Percentiles rank a stretch among this genome's conserved stretches.
Evolutionary conservation across 1,140 invertebrate genomes (phyloP).

Genomic region (Bombus superbus): DNA sequence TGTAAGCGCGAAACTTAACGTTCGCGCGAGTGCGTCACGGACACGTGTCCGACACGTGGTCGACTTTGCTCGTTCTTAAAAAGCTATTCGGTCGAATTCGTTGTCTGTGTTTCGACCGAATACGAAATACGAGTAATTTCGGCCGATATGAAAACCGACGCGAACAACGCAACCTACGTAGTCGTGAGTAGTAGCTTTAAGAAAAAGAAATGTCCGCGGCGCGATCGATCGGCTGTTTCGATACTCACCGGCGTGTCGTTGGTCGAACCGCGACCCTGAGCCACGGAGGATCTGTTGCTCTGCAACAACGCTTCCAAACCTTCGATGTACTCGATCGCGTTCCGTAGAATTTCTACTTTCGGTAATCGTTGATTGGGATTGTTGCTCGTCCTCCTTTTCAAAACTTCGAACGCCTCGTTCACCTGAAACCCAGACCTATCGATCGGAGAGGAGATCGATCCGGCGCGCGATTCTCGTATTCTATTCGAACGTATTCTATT

Average conservation of each 20-base stretch:
- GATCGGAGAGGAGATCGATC: background rate
- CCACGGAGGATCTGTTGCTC: constrained; percentile 77
- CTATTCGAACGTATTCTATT: too few species aligned
- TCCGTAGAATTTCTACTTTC: constrained; percentile 98
- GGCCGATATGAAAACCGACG: too few species aligned
- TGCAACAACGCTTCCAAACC: constrained; percentile 94
- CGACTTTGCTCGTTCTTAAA: background rate
- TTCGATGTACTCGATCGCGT: constrained; percentile 99
- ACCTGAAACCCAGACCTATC: constrained; percentile 85
- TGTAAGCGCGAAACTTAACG: background rate
- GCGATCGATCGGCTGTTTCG: too few species aligned
- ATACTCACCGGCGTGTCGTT: constrained; percentile 74
- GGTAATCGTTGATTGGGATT: constrained; percentile 97
- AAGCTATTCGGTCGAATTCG: background rate
- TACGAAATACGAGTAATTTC: too few species aligned
- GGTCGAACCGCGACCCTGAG: constrained; percentile 73
- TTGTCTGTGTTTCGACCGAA: background rate
- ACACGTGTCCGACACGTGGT: constrained; percentile 26
- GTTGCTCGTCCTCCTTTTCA: constrained; percentile 95
- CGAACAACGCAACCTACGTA: too few species aligned
- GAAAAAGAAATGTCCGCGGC: too few species aligned
- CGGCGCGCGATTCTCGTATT: too few species aligned
- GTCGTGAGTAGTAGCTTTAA: too few species aligned
- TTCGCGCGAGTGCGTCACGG: background rate
- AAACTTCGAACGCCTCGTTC: constrained; percentile 98